A percentile compares a stretch with the other conserved stretches of the same genome.
Conservation (phyloP, 2,888 invertebrate genomes). For the Pomacea canaliculata region DNA sequence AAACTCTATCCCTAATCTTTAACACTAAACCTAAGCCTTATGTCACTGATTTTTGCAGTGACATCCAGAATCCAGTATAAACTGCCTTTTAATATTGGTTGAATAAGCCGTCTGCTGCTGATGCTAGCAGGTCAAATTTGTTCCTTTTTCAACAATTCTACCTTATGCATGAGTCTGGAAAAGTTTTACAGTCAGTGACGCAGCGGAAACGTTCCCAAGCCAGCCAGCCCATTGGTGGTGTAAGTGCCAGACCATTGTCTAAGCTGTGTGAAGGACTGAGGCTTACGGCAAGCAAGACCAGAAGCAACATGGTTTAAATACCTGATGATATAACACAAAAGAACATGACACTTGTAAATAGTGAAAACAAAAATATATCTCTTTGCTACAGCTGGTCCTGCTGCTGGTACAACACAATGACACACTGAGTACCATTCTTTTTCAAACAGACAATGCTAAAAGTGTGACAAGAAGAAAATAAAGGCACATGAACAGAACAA, state of each 20-base stretch:
- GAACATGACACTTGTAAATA: too few species aligned
- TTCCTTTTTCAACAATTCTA: not conserved
- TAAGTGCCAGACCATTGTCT: slow-evolving; percentile 15
- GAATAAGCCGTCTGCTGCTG: too few species aligned
- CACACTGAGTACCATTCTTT: too few species aligned
- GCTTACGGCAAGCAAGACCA: not conserved
- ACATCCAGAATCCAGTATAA: not conserved
- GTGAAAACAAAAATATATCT: not conserved
- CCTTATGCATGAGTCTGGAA: slow-evolving; percentile 19
- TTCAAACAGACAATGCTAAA: too few species aligned
- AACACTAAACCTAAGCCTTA: too few species aligned
- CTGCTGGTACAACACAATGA: too few species aligned
- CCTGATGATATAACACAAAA: not conserved
- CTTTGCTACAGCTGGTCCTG: too few species aligned
- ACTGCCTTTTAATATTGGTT: not conserved
- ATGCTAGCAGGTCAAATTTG: too few species aligned
- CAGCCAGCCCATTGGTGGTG: slow-evolving; percentile 25
- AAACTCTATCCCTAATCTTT: too few species aligned
- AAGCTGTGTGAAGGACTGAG: not conserved
- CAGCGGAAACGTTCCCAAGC: slow-evolving; percentile 24
- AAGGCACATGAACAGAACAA: too few species aligned
- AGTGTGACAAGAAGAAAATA: too few species aligned
- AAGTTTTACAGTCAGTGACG: slow-evolving; percentile 15
- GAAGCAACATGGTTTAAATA: not conserved
- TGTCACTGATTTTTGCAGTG: not conserved